Base-by-base conservation (phyloP, 2,888 invertebrate genomes). In the Baccha elongata region DNA sequence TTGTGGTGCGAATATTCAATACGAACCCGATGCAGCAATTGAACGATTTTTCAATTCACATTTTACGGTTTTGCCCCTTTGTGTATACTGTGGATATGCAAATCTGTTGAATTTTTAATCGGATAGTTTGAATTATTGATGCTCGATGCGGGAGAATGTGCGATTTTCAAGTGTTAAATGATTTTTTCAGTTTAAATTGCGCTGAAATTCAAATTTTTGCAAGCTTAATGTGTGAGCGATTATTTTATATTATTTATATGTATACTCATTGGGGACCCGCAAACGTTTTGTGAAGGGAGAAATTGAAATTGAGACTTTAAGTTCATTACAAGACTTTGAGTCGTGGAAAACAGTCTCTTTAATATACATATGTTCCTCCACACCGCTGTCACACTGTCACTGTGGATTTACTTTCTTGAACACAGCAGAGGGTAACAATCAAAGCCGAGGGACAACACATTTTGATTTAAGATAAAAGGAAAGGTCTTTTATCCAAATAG, bases 71-170 rank as follows among this genome's bases (percentile, higher is more conserved):
- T 23, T 23, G 23, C 23, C 23, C 3, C 23, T 3, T 23, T 3
- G 3, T 4, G 23, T 23, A 5, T 8, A 32, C 29, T 8, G 29
- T 6, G 29, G 29, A 8, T 32, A 32, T 32, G 29, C 81, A 84
- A 85, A 85, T 86, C 73, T 78, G 81, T 84, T 85, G 85, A 85
- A 86, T 86, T 84, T 85, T 86, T 86, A 84, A 86, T 84, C 84
- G 69, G 78, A 83, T 85, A 85, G 84, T 86, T 86, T 86, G 83
- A 85, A 86, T 86, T 85, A 86, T 86, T 86, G 84, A 86, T 86
- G 68, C 6, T 21, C 23, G 26, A 42, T 50, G 64, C 17, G 48
- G 53, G 65, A n/a, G n/a, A 60, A 60, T 73, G 62, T 17, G 46
- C 37, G 69, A 58, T 40, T 58, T 73, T 48, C 19, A 60, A 52